phyloP scores from a whole-genome alignment of 2,888 invertebrate genomes.

The Diloba caeruleocephala region DNA sequence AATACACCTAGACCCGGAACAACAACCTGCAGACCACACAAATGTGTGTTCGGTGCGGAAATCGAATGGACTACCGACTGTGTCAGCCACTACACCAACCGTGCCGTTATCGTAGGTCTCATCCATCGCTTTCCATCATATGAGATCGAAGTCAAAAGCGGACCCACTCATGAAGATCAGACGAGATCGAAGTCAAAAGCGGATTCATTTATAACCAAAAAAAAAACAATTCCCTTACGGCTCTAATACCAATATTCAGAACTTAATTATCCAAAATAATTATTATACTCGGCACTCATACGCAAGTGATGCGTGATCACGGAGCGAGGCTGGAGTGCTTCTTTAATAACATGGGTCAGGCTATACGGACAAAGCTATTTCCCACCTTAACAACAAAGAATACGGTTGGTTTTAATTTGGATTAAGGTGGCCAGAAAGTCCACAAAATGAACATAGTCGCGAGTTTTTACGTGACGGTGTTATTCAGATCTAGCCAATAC shows the following conservation, averaged over 20 bases:
- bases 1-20: no score
- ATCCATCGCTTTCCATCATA: no score
- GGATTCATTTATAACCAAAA: no score
- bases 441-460: constrained; percentile 85
- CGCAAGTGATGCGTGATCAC: constrained; percentile 86
- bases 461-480: constrained; percentile 77
- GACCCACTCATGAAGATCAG: no score
- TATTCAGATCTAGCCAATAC: constrained; percentile 86
- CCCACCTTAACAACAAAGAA: constrained; percentile 33
- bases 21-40: no score
- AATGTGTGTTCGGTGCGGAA: no score
- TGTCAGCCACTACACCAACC: no score
- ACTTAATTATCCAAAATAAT: constrained; percentile 71
- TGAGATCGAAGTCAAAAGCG: no score
- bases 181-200: no score
- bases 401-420: constrained; percentile 48
- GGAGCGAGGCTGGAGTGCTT: constrained; percentile 71
- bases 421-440: constrained; percentile 62
- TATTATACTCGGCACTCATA: constrained; percentile 67
- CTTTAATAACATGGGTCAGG: constrained; percentile 67
- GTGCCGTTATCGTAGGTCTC: no score
- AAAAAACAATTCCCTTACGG: not conserved
- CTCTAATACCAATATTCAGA: constrained; percentile 38
- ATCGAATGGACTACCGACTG: no score
- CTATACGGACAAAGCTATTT: constrained; percentile 31